Conservation (phyloP, 2,888 invertebrate species). For the Tetranychus piercei region DNA sequence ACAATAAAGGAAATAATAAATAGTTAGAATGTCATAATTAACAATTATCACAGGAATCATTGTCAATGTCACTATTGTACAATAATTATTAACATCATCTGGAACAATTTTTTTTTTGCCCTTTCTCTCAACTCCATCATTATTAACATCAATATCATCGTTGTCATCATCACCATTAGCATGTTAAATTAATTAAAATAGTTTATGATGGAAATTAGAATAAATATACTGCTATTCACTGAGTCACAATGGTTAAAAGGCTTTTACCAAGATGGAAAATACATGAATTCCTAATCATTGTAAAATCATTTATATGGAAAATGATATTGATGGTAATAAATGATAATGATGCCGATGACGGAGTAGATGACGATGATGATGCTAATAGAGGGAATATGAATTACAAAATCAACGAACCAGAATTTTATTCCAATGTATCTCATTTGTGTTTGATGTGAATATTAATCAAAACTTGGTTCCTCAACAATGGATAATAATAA, state of each 20-base stretch:
- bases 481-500: background rate
- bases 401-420: background rate
- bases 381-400: background rate
- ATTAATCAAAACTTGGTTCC: background rate
- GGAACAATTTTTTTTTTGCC: background rate
- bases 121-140: background rate
- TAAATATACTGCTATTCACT: background rate
- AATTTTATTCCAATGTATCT: background rate
- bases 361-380: background rate
- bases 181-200: background rate
- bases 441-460: background rate
- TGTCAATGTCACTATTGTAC: background rate
- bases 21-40: background rate
- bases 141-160: background rate
- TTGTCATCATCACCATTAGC: background rate
- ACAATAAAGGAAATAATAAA: background rate
- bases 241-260: background rate
- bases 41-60: background rate
- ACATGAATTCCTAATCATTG: background rate
- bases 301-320: background rate
- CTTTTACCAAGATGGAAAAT: background rate
- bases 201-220: background rate
- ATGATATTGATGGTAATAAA: background rate
- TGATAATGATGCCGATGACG: background rate
- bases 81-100: background rate